A percentile compares a stretch with the other conserved stretches of the same genome.
Conservation (phyloP, 2,113 vertebrate species). For the Desmodus rotundus region DNA sequence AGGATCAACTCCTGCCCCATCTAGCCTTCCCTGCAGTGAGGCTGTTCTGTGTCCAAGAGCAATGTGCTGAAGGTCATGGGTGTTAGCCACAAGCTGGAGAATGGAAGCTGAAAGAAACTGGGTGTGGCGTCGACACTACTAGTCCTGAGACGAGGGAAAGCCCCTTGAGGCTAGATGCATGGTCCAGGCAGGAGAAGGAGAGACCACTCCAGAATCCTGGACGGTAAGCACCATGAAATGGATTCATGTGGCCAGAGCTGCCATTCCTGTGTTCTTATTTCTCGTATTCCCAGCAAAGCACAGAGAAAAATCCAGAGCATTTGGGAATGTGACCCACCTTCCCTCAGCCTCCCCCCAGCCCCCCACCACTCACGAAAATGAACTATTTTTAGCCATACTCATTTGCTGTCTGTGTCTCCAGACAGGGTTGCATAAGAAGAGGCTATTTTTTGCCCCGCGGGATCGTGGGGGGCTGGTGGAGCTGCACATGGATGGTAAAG, state of each 20-base stretch:
- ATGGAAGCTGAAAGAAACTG: background rate
- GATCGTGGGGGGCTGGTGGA: background rate
- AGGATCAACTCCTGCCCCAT: accelerated
- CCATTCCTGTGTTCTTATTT: background rate
- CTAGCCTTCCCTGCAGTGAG: background rate
- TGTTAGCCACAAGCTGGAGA: background rate
- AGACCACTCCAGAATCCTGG: background rate
- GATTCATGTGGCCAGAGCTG: background rate
- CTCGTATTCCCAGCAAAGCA: background rate
- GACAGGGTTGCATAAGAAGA: slow-evolving; percentile 59
- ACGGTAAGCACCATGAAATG: too few species aligned
- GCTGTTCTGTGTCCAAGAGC: background rate
- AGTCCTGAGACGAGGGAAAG: too few species aligned
- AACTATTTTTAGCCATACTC: slow-evolving; percentile 50
- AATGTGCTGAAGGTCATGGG: background rate
- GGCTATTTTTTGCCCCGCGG: background rate
- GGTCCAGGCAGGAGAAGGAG: background rate
- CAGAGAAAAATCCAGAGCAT: slow-evolving; percentile 30
- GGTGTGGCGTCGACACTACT: accelerated
- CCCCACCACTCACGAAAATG: background rate
- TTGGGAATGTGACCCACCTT: slow-evolving; percentile 44
- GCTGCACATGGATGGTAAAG: slow-evolving; percentile 57
- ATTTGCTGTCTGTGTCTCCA: slow-evolving; percentile 50
- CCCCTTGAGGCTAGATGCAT: background rate
- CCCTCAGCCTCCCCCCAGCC: background rate